Evolutionary conservation across 2,797 vertebrate genomes (phyloP), one percentile per base, ranked within the genome.

Genomic region (Nannoperca australis): DNA sequence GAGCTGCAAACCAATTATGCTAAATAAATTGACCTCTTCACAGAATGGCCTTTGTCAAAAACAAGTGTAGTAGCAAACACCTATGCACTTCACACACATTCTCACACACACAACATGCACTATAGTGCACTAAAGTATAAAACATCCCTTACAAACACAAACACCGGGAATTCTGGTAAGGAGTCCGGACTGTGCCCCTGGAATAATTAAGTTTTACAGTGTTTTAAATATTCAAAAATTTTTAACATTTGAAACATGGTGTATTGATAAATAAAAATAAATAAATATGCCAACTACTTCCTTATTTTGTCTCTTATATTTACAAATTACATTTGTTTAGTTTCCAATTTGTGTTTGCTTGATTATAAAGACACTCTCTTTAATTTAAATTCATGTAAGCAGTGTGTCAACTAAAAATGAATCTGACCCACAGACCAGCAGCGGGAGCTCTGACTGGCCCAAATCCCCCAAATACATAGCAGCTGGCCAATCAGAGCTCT

Each of bases 1-100:
- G 30, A 73, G 80, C 68, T 78, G 69, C 72, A 84, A 79, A 91
- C 62, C 70, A 86, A 85, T 88, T 84, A 88, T 83, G 81, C 71
- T 78, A 83, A 92, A 87, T 85, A 69, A 83, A 85, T 4, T 71
- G 84, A 90, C 89, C 90, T 77, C 83, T 90, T 85, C 84, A 89
- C 76, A 86, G 78, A 90, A 87, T 74, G 73, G 85, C 83, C 83
- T 86, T 51, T 78, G 71, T 84, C 68, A 75, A 77, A 82, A 86
- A 81, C 77, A 82, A 79, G 76, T 69, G 76, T 73, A 24, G 69
- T 32, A 60, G 54, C 70, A 78, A 75, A 81, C 71, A 78, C 71
- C 60, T 51, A 68, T 67, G 49, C 85, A 82, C 78, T 68, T 75
- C 54, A 68, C 61, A 51, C 22, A 49, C 36, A 66, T 40, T 38